Conservation (phyloP, 2,113 vertebrate species). For the Oreochromis aureus region DNA sequence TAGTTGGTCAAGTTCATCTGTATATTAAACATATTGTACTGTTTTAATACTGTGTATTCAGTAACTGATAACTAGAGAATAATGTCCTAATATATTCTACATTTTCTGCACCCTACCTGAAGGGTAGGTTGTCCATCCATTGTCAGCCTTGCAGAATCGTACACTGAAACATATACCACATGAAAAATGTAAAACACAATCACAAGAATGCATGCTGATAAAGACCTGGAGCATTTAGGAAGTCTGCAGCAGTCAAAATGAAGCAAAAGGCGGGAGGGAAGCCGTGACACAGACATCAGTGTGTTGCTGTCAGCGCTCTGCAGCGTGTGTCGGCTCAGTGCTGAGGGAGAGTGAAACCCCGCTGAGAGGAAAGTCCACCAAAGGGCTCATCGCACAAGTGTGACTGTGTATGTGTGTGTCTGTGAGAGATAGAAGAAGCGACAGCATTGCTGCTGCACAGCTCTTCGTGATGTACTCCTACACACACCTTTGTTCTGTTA, state of each 20-base stretch:
- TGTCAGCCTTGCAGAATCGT: background rate
- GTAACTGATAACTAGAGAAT: background rate
- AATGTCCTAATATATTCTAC: background rate
- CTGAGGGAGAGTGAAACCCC: slow-evolving; percentile 20
- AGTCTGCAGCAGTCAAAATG: background rate
- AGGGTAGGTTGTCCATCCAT: background rate
- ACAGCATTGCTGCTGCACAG: background rate
- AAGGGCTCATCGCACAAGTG: slow-evolving; percentile 8
- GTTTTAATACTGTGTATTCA: background rate
- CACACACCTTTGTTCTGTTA: background rate
- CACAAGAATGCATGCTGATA: background rate
- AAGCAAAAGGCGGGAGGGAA: background rate
- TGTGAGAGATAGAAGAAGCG: background rate
- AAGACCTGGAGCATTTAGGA: background rate
- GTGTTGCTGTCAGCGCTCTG: slow-evolving; percentile 28
- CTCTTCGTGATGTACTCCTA: background rate
- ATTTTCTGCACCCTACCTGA: background rate
- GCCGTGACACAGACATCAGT: slow-evolving; percentile 37
- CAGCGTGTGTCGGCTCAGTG: slow-evolving; percentile 3
- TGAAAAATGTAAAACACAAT: background rate
- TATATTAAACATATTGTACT: rapidly evolving
- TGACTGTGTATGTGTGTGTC: background rate
- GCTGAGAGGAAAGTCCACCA: slow-evolving; percentile 47
- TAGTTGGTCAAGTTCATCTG: rapidly evolving
- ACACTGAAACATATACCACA: background rate